Percentiles rank a stretch among this genome's conserved stretches.
Evolutionary conservation across 2,113 vertebrate genomes (phyloP).

Genomic region (Vulpes lagopus): DNA sequence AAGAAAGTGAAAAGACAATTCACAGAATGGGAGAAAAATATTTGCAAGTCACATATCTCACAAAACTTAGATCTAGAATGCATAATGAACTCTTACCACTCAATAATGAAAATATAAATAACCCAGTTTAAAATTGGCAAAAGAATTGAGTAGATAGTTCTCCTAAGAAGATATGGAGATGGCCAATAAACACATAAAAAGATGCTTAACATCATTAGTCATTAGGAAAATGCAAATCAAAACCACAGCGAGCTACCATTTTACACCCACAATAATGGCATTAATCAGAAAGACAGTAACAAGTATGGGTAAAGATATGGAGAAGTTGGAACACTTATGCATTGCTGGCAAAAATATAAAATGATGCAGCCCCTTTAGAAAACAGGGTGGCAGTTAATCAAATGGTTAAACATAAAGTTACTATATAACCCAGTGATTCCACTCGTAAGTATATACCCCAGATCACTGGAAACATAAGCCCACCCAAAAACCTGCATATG

Average conservation of each 20-base stretch:
- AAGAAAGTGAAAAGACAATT: not conserved
- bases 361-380: not conserved
- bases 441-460: not conserved
- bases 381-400: not conserved
- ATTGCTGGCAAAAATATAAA: not conserved
- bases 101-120: not conserved
- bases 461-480: slow-evolving; percentile 20
- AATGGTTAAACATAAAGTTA: not conserved
- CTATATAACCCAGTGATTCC: not conserved
- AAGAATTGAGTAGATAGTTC: not conserved
- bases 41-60: not conserved
- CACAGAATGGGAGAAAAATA: not conserved
- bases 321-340: not conserved
- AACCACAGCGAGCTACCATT: slow-evolving; percentile 11
- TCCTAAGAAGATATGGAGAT: not conserved
- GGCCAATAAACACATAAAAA: not conserved
- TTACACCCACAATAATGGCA: not conserved
- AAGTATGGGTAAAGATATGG: not conserved
- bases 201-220: not conserved
- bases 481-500: not conserved
- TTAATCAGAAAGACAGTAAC: not conserved
- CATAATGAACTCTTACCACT: not conserved
- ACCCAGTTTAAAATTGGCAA: not conserved
- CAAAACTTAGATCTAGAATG: not conserved
- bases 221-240: slow-evolving; percentile 10